These are phyloP conservation scores for Pammene aurita DNA, from an alignment of 2,888 invertebrate genomes.

Conservation along the genomic window DNA sequence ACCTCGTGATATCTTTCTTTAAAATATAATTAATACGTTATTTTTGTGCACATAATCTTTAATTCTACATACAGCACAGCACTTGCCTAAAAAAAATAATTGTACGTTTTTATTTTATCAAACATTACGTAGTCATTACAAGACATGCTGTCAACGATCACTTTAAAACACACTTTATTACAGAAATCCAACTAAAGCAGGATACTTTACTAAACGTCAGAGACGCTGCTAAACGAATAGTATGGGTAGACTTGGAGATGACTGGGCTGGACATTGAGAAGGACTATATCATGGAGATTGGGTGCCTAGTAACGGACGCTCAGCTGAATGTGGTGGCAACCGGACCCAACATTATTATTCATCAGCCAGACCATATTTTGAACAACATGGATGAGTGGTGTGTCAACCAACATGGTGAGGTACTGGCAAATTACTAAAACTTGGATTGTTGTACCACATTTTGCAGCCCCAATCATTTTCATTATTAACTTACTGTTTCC, in stretches of 20 bases:
- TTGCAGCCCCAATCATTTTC: too few relatives aligned
- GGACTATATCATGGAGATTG: slow-evolving; percentile 94
- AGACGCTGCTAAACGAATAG: slow-evolving; percentile 74
- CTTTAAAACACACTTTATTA: too few relatives aligned
- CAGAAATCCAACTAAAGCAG: slow-evolving; percentile 41
- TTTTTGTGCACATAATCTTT: neutral
- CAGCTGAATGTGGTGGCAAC: slow-evolving; percentile 89
- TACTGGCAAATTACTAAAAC: slow-evolving; percentile 60
- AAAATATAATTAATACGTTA: neutral
- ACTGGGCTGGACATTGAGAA: slow-evolving; percentile 91
- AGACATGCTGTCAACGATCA: too few relatives aligned
- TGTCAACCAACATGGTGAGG: slow-evolving; percentile 88
- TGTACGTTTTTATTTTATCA: too few relatives aligned
- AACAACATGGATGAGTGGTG: slow-evolving; percentile 94
- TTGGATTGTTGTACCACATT: neutral
- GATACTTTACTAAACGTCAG: slow-evolving; percentile 43
- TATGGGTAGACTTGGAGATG: slow-evolving; percentile 94
- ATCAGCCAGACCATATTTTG: slow-evolving; percentile 89
- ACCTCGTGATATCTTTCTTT: neutral
- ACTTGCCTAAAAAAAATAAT: too few relatives aligned
- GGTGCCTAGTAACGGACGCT: slow-evolving; percentile 93
- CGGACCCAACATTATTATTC: slow-evolving; percentile 89
- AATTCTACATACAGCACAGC: too few relatives aligned
- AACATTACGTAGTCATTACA: too few relatives aligned
- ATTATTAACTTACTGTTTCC: too few relatives aligned